A percentile compares a stretch with the other conserved stretches of the same genome.
These are phyloP conservation scores for Lydus trimaculatus DNA, from an alignment of 2,888 invertebrate genomes.

Conservation along the genomic window DNA sequence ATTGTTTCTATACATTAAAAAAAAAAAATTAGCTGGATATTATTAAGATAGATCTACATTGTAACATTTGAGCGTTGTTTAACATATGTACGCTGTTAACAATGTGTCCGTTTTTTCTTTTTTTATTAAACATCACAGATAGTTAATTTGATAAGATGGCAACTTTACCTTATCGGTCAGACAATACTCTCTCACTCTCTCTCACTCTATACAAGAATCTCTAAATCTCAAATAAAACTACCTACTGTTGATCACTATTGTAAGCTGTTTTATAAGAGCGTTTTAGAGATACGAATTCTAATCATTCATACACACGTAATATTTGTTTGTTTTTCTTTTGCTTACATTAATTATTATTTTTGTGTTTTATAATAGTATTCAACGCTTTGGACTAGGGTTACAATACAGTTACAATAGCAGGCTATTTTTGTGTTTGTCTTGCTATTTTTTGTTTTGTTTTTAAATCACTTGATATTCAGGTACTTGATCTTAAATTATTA, in stretches of 20 bases:
- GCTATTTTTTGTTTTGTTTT: slow-evolving; percentile 27
- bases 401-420: slow-evolving; percentile 43
- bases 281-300: slow-evolving; percentile 9
- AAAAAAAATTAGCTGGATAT: background rate
- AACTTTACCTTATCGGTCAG: slow-evolving; percentile 29
- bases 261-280: background rate
- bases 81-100: slow-evolving; percentile 62
- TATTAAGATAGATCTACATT: slow-evolving; percentile 50
- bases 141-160: slow-evolving; percentile 48
- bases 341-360: slow-evolving; percentile 33
- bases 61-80: slow-evolving; percentile 60
- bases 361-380: slow-evolving; percentile 35
- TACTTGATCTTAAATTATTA: slow-evolving; percentile 41
- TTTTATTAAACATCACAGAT: slow-evolving; percentile 50
- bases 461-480: slow-evolving; percentile 46
- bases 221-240: slow-evolving; percentile 22
- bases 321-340: slow-evolving; percentile 37
- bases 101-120: slow-evolving; percentile 51
- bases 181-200: slow-evolving; percentile 24
- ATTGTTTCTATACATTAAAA: background rate
- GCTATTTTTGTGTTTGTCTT: slow-evolving; percentile 30
- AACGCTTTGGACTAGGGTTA: slow-evolving; percentile 45
- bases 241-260: background rate
- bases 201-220: slow-evolving; percentile 4
- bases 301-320: slow-evolving; percentile 32